These are phyloP conservation scores for Myrmecobius fasciatus DNA, from an alignment of 2,113 vertebrate genomes.

Conservation along the genomic window DNA sequence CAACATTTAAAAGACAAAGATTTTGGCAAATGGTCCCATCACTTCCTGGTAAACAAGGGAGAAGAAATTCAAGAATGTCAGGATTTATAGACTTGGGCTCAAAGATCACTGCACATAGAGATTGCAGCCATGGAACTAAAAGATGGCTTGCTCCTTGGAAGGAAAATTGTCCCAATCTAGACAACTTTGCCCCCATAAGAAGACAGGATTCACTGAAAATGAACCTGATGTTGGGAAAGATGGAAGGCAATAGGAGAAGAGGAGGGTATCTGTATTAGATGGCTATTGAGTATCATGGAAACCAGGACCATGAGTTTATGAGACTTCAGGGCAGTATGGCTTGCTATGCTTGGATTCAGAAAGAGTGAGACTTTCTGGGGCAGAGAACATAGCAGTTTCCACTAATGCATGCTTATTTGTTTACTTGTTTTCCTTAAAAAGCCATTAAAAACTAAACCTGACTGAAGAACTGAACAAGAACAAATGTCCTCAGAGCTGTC, in stretches of 20 bases:
- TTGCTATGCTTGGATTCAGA: background rate
- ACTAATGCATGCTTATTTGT: too few relatives aligned
- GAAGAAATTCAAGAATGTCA: background rate
- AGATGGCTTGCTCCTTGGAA: background rate
- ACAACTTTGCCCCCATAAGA: background rate
- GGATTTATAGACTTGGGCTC: background rate
- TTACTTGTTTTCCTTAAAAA: too few relatives aligned
- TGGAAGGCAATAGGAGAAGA: background rate
- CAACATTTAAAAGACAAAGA: background rate
- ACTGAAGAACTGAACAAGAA: background rate
- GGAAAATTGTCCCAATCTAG: too few relatives aligned
- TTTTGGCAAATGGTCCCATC: background rate
- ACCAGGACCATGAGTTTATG: background rate
- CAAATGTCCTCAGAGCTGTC: background rate
- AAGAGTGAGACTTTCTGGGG: background rate
- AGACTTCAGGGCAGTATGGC: background rate
- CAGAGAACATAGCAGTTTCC: too few relatives aligned
- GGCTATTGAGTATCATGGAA: background rate
- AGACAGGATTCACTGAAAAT: background rate
- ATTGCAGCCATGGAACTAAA: background rate
- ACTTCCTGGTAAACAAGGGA: background rate
- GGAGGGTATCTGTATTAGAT: background rate
- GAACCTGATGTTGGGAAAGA: background rate
- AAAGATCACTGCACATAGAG: background rate
- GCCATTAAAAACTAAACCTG: background rate